Evolutionary conservation across 1,140 invertebrate genomes (phyloP), one percentile per base, ranked within the genome.

Genomic region (Micrasema longulum): DNA sequence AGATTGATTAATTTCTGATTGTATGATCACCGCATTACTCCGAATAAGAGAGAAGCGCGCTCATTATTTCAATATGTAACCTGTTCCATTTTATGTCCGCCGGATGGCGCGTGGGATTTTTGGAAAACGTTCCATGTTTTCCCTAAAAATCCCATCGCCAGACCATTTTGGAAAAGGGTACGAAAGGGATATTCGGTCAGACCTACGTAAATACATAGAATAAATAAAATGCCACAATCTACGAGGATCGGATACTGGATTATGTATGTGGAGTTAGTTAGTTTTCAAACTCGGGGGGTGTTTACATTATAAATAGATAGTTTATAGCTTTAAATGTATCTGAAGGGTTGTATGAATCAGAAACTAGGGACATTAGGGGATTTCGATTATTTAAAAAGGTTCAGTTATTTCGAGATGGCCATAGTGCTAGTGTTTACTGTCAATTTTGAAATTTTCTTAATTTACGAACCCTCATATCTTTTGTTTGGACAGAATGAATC

Each of bases 221-320:
- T 74, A 71, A 74, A 74, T 71, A 74, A 74, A 74, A 74, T 74
- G 72, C 67, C 72, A 74, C 72, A 69, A 66, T 74, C 69, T 62
- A 70, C 67, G 16, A 70, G 72, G 50, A 70, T 74, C 52, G 62
- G 68, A 63, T 67, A 74, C 70, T 74, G 69, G 64, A 74, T 74
- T 74, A 47, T 47, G 43, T 47, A 73, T 73, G 64, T 68, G 68
- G 63, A 73, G 72, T 73, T 65, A 65, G 63, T 65, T 69, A 69
- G 66, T 68, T 43, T 43, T 16, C 62, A 35, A 31, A 53, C 48
- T 36, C 3, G 47, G 26, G 43, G 31, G 22, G 10, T 57, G 53
- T 57, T 57, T 57, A 36, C 53, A 35, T 57, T 57, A 57, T 57
- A 57, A 57, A 57, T 57, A 57, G 53, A 57, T 57, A 57, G 22